Base-by-base conservation (phyloP, 2,797 vertebrate species). In the Falco concolor region DNA sequence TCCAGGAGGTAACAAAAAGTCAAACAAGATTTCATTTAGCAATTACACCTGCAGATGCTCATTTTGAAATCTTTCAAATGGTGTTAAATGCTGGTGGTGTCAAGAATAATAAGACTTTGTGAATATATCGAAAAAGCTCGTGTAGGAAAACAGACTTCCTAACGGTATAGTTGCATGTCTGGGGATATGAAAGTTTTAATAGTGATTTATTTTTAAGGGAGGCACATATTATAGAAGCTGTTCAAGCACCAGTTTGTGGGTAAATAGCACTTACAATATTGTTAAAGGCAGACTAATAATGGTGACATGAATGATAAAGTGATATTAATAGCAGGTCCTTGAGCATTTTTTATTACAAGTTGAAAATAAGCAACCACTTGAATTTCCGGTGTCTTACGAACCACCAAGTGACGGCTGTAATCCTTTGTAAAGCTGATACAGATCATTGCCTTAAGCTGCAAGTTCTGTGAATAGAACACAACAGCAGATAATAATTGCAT, bases 391-490 rank as follows among this genome's bases (percentile, higher is more conserved):
- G 42, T 83, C 40, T 92, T 93, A 63, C n/a, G 78, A 92, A 59
- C 68, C 81, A 84, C 34, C 49, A 90, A 95, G 60, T 67, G 32
- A 77, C 65, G 68, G 19, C 36, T 90, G 42, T 80, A 95, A 91
- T 91, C 60, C 59, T 78, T 24, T 84, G 24, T 67, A 91, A 94
- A 91, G 81, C 49, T 89, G 68, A 87, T 87, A 87, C 7, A 95
- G 87, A 83, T 74, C 76, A 28, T 74, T 83, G 64, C 84, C 89
- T 91, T 82, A 40, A 89, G 72, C 53, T 80, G 78, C 11, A 57
- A 82, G 27, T 40, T 61, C 81, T 83, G 32, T 74, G 81, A 89
- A 73, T 36, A 77, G 56, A 92, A 73, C 12, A 73, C 13, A 74
- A 19, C 10, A 70, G 18, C 94, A 82, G 8, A 88, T 27, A 87